Evolutionary conservation across 2,888 invertebrate species (phyloP), one percentile per base, ranked within the genome.

Genomic region (Myopa testacea): DNA sequence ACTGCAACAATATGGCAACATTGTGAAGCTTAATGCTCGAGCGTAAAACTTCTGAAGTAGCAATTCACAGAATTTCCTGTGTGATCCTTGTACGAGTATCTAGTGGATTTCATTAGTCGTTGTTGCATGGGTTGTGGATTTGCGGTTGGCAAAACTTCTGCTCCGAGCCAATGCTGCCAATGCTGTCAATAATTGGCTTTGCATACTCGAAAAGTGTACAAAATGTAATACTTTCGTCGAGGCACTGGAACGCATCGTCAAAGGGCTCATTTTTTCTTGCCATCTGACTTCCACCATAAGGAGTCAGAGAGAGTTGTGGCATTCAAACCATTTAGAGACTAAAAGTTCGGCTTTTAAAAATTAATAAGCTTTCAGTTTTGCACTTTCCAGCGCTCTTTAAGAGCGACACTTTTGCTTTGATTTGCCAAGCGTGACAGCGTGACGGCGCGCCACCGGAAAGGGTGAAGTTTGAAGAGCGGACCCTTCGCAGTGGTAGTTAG

Each of bases 101-200:
- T 8, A 10, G 19, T 58, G 19, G 62, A 34, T 62, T 62, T n/a
- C 6, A 3, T 14, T 5, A 3, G 45, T 19, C 1, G n/a, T 45
- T 19, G 52, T 69, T 50, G 50, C 19, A 8, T 50, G 10, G 26
- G 0, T 62, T 52, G 69, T 45, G 69, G 45, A 45, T 67, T 67
- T 69, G 69, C n/a, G 69, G 69, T 69, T 69, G 26, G 69, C 69
- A 19, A 16, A 67, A 69, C 50, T 19, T 69, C 2, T 52, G 14
- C 69, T 34, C 16, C 50, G 50, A 69, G 19, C 50, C 12, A 69
- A 69, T 69, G 50, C 34, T 55, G 19, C 50, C 12, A 69, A 69
- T 69, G 50, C 34, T 55, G 55, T 14, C 55, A n/a, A 70, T 70
- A 70, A 70, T 70, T 70, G 70, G 55, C 70, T 70, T 70, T 70